A percentile compares a stretch with the other conserved stretches of the same genome.
These are phyloP conservation scores for Megastigmus dorsalis DNA, from an alignment of 2,888 invertebrate genomes.

Conservation along the genomic window DNA sequence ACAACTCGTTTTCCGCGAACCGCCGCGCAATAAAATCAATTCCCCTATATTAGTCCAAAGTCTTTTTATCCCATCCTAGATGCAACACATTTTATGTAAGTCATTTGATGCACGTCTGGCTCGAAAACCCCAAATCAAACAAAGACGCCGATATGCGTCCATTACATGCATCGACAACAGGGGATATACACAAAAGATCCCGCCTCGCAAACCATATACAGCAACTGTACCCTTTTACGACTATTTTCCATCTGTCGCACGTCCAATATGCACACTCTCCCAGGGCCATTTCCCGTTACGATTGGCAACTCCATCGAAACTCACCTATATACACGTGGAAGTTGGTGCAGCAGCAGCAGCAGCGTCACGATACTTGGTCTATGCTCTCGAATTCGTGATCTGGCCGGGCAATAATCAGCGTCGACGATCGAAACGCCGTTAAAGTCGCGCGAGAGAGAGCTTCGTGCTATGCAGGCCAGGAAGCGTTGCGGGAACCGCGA, in stretches of 20 bases:
- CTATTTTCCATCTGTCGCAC: neutral
- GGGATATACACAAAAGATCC: conserved; percentile 1
- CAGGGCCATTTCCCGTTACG: neutral
- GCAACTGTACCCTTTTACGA: neutral
- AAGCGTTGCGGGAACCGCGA: too few relatives aligned
- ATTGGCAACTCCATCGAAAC: conserved; percentile 8
- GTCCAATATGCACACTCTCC: neutral
- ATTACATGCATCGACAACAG: neutral
- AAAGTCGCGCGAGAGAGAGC: conserved; percentile 19
- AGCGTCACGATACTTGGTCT: neutral
- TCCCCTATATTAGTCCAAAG: too few relatives aligned
- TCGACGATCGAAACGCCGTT: conserved; percentile 21
- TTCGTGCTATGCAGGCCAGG: too few relatives aligned
- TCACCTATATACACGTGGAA: neutral
- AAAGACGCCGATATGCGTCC: too few relatives aligned
- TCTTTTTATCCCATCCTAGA: neutral
- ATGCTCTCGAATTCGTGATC: conserved; percentile 46
- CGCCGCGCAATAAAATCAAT: neutral
- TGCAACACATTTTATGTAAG: conserved; percentile 17
- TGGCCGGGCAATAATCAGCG: conserved; percentile 27
- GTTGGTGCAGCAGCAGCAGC: neutral
- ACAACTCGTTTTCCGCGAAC: neutral
- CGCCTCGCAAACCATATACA: neutral
- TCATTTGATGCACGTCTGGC: too few relatives aligned
- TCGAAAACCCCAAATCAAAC: too few relatives aligned